phyloP scores from a whole-genome alignment of 2,888 invertebrate genomes.

The Sinhomidia bicolor region DNA sequence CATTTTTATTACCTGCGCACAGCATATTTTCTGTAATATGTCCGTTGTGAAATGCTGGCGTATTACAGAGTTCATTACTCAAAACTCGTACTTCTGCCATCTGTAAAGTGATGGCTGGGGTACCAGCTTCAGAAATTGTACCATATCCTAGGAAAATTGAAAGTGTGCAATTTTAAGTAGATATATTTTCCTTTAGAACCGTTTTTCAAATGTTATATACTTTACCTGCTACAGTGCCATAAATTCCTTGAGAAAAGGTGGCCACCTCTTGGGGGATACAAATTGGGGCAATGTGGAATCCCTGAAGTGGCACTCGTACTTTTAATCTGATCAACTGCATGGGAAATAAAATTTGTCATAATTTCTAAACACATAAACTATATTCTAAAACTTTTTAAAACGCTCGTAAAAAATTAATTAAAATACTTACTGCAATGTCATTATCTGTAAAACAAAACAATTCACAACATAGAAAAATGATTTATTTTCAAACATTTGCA shows the following conservation, averaged over 20 bases:
- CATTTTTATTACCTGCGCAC: conserved; percentile 78
- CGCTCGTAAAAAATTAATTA: background rate
- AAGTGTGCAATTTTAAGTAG: background rate
- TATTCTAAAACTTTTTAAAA: background rate
- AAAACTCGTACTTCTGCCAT: conserved; percentile 75
- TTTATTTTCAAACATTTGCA: too few species aligned
- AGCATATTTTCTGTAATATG: conserved; percentile 76
- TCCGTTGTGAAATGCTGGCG: conserved; percentile 64
- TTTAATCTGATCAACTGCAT: conserved; percentile 54
- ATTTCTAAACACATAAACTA: background rate
- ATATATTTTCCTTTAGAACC: too few species aligned
- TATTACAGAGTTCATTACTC: conserved; percentile 75
- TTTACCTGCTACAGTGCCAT: conserved; percentile 76
- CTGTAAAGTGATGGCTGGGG: conserved; percentile 59
- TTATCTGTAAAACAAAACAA: conserved; percentile 63
- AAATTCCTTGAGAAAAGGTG: conserved; percentile 68
- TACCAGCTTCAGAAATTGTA: conserved; percentile 59
- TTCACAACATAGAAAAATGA: too few species aligned
- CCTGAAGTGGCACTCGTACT: conserved; percentile 21
- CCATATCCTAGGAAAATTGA: conserved; percentile 43
- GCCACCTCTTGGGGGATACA: conserved; percentile 75
- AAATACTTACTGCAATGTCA: conserved; percentile 75
- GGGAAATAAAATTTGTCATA: background rate
- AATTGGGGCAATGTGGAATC: conserved; percentile 74
- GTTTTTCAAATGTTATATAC: background rate